Percentiles rank a stretch among this genome's conserved stretches.
These are phyloP conservation scores for Melikaiella ostensackeni DNA, from an alignment of 2,888 invertebrate genomes.

Conservation along the genomic window DNA sequence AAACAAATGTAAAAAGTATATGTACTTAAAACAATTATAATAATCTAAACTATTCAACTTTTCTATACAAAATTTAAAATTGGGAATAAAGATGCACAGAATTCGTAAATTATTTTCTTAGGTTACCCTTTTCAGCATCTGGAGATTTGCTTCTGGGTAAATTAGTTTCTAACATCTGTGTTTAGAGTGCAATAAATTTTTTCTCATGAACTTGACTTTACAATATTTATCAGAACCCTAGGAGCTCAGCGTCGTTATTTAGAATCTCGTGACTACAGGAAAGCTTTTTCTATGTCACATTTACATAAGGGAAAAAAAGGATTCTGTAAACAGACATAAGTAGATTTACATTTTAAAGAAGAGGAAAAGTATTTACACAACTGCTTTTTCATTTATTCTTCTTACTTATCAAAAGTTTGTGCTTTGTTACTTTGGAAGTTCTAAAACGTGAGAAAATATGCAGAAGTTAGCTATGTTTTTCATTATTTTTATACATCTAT, in stretches of 20 bases:
- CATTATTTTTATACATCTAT: too few species aligned
- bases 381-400: neutral
- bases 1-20: too few species aligned
- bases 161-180: neutral
- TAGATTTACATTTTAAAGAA: constrained; percentile 4
- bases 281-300: neutral
- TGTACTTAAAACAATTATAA: too few species aligned
- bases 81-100: neutral
- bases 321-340: neutral
- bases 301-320: neutral
- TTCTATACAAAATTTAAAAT: neutral
- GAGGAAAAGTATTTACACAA: constrained; percentile 9
- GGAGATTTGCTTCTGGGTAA: neutral
- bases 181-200: neutral
- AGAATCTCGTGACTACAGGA: neutral
- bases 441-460: neutral
- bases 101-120: neutral
- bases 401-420: neutral
- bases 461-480: neutral
- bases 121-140: neutral
- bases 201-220: neutral
- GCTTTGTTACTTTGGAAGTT: neutral
- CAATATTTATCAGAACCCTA: neutral
- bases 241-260: neutral
- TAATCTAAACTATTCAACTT: neutral